Percentiles rank a stretch among this genome's conserved stretches.
Evolutionary conservation across 2,888 invertebrate species (phyloP).

Genomic region (Chromoteleia sp.): DNA sequence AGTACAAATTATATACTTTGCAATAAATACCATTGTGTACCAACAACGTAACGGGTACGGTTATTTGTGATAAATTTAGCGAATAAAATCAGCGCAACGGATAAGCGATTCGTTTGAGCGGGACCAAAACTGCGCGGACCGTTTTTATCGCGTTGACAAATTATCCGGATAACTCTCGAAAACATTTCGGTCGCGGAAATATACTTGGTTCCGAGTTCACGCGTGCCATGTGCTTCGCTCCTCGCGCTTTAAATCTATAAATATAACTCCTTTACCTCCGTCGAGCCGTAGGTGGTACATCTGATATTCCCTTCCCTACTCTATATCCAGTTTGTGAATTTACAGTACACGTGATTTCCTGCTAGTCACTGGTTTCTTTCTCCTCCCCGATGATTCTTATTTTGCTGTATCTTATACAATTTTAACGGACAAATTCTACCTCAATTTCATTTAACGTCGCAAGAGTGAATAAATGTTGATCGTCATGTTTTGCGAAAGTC

Average conservation of each 20-base stretch:
- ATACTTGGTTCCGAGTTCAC: slow-evolving; percentile 75
- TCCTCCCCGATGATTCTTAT: background rate
- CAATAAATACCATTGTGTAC: no score
- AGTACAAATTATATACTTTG: no score
- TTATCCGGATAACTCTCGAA: slow-evolving; percentile 64
- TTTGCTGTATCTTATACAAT: slow-evolving; percentile 10
- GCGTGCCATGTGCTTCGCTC: slow-evolving; percentile 73
- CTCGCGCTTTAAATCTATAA: slow-evolving; percentile 74
- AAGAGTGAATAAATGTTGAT: no score
- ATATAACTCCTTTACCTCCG: slow-evolving; percentile 75
- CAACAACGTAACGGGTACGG: no score
- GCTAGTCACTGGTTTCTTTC: slow-evolving; percentile 52
- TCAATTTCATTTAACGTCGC: no score
- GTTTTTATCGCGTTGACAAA: slow-evolving; percentile 64
- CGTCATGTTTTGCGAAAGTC: no score
- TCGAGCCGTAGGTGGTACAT: slow-evolving; percentile 76
- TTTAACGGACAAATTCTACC: no score
- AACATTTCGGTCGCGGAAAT: slow-evolving; percentile 72
- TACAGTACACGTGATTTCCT: slow-evolving; percentile 78
- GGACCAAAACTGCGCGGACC: no score
- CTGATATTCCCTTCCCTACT: slow-evolving; percentile 71
- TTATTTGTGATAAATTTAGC: no score
- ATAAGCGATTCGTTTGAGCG: no score
- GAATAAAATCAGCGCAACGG: no score
- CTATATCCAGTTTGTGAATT: slow-evolving; percentile 75